A percentile compares a stretch with the other conserved stretches of the same genome.
Evolutionary conservation across 2,797 vertebrate genomes (phyloP).

Genomic region (Fundulus diaphanus): DNA sequence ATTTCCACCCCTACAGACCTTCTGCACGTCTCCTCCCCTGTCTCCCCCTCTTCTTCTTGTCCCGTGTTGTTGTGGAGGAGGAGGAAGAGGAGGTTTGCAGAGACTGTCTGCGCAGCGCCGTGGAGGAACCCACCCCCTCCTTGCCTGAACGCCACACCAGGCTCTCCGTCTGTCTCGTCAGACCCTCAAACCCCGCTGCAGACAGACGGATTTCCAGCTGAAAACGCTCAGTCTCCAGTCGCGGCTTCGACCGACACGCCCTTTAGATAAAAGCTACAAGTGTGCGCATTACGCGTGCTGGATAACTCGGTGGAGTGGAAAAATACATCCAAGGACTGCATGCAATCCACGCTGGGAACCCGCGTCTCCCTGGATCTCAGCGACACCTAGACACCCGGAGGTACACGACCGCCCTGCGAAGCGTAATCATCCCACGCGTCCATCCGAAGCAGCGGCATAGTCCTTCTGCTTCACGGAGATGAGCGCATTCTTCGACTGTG

Average conservation of each 20-base stretch:
- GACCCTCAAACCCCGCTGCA: slow-evolving; percentile 57
- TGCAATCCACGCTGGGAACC: slow-evolving; percentile 53
- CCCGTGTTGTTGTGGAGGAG: slow-evolving; percentile 30
- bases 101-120: slow-evolving; percentile 63
- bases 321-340: slow-evolving; percentile 49
- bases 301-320: slow-evolving; percentile 21
- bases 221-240: not conserved
- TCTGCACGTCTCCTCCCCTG: not conserved
- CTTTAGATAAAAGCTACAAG: not conserved
- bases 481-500: slow-evolving; percentile 22
- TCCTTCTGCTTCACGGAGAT: slow-evolving; percentile 1
- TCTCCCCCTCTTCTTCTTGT: not conserved
- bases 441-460: not conserved
- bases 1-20: slow-evolving; percentile 7
- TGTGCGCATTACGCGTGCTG: slow-evolving; percentile 7
- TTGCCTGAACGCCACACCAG: slow-evolving; percentile 12
- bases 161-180: slow-evolving; percentile 10
- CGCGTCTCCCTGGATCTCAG: slow-evolving; percentile 4
- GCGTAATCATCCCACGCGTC: not conserved
- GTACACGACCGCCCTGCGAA: not conserved
- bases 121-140: slow-evolving; percentile 19
- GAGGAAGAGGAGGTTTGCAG: slow-evolving; percentile 16
- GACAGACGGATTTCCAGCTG: slow-evolving; percentile 1
- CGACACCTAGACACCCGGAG: slow-evolving; percentile 1
- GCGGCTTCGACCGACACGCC: not conserved